Base-by-base conservation (phyloP, 1,140 invertebrate species). In the Zaprionus kolodkinae region DNA sequence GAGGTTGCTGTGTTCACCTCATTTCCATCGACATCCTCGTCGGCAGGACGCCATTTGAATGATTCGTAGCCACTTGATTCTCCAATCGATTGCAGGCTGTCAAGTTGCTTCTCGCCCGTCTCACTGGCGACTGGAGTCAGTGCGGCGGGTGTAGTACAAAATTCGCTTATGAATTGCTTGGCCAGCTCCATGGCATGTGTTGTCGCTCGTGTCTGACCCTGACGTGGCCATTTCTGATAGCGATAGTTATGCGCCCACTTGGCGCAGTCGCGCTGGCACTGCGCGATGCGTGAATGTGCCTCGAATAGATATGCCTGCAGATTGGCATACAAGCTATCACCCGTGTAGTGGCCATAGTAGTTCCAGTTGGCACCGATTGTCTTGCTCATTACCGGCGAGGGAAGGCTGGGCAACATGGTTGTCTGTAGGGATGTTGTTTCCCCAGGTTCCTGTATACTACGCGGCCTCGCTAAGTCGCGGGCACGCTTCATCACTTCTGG, bases 1-100 rank as follows among this genome's bases (percentile, higher is more conserved):
- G 75, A 79, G 9, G 35, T 76, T 13, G 69, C 38, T 33, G 55
- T 48, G 61, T 27, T 61, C 33, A 59, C 45, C 30, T 80, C 35
- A 48, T 78, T 71, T 75, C 52, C 73, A 38, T 76, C 80, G 27
- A 43, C 79, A n/a, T 78, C 78, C 6, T 94, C 93, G 21, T 95
- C 94, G 7, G 95, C 94, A 0, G 94, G 91, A 78, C 95, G 95
- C 75, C 95, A 94, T 70, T 95, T 96, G 78, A 97, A 96, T 83
- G 96, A 97, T 81, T 97, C 96, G 80, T 97, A 97, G 33, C 96
- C 96, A 91, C 96, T 97, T 76, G 96, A 97, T 72, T 97, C 96
- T 3, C 96, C 96, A 15, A 96, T 93, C 0, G 96, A 97, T 50
- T 95, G 94, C 54, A 96, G 93, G 92, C 95, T 96, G 79, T 95